Evolutionary conservation across 1,140 invertebrate species (phyloP).

Genomic region (Hylaeus anthracinus): DNA sequence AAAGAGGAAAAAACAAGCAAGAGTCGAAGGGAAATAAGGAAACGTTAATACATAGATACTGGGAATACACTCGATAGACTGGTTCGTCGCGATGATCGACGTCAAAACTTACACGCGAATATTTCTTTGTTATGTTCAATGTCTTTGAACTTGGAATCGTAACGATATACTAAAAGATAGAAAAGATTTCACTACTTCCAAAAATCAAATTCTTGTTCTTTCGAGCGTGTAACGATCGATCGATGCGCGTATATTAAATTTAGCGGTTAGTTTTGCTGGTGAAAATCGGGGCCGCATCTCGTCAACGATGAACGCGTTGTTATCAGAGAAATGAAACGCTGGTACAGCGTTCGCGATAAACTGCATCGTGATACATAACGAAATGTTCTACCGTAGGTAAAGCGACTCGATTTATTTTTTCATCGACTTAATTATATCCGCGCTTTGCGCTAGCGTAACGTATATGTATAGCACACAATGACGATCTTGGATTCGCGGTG

Average conservation of each 20-base stretch:
- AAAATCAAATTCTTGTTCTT: constrained; percentile 12
- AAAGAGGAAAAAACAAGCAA: not conserved
- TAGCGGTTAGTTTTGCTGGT: not conserved
- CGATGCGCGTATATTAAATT: not conserved
- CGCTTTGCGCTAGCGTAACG: too few relatives aligned
- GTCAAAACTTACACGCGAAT: constrained; percentile 15
- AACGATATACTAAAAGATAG: not conserved
- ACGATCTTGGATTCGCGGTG: too few relatives aligned
- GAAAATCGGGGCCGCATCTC: too few relatives aligned
- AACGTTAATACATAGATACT: constrained; percentile 7
- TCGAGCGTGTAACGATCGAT: constrained; percentile 2
- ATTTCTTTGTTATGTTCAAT: not conserved
- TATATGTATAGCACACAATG: not conserved
- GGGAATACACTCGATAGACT: constrained; percentile 53
- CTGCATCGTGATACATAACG: not conserved
- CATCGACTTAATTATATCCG: not conserved
- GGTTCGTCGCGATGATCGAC: constrained; percentile 49
- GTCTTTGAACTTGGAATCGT: constrained; percentile 8
- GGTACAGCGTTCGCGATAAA: not conserved
- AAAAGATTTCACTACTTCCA: constrained; percentile 11
- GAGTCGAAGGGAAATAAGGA: too few relatives aligned
- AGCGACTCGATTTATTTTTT: not conserved
- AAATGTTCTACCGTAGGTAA: not conserved
- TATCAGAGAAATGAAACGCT: not conserved
- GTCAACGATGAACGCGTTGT: not conserved